These are phyloP conservation scores for Aproaerema taeniolella DNA, from an alignment of 2,888 invertebrate genomes.

Conservation along the genomic window DNA sequence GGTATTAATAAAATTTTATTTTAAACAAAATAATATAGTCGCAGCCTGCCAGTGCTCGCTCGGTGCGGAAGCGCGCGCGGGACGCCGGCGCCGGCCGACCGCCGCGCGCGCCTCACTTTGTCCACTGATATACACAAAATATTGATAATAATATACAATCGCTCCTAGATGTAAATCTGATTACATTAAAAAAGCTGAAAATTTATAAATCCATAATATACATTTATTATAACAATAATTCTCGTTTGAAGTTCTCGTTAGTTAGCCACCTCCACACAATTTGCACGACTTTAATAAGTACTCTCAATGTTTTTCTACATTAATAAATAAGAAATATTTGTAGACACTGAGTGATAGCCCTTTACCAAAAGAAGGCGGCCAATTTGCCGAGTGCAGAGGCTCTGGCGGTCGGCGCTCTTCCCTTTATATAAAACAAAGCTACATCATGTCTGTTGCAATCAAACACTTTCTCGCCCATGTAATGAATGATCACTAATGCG, in stretches of 20 bases:
- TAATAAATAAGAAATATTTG: slow-evolving; percentile 27
- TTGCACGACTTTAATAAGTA: slow-evolving; percentile 53
- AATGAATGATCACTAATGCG: slow-evolving; percentile 39
- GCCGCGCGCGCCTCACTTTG: slow-evolving; percentile 45
- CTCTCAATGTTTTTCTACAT: slow-evolving; percentile 43
- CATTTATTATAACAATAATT: slow-evolving; percentile 54
- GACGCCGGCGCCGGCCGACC: slow-evolving; percentile 25
- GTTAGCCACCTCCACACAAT: slow-evolving; percentile 42
- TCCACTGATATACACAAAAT: slow-evolving; percentile 64
- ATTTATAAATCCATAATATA: slow-evolving; percentile 69
- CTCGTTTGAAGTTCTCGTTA: slow-evolving; percentile 33
- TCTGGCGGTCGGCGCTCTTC: slow-evolving; percentile 2
- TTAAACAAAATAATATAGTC: slow-evolving; percentile 70
- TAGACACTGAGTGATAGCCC: background rate
- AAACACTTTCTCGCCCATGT: slow-evolving; percentile 22
- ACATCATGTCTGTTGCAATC: slow-evolving; percentile 2
- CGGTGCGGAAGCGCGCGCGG: slow-evolving; percentile 32
- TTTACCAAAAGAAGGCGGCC: background rate
- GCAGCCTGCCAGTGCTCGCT: slow-evolving; percentile 49
- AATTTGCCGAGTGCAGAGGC: too few relatives aligned
- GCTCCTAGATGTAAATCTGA: slow-evolving; percentile 54
- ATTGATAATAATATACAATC: slow-evolving; percentile 57
- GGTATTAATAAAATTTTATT: slow-evolving; percentile 64
- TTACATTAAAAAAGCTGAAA: slow-evolving; percentile 70
- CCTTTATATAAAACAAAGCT: slow-evolving; percentile 15